phyloP scores from a whole-genome alignment of 2,888 invertebrate genomes.

The Subacronicta megacephala region DNA sequence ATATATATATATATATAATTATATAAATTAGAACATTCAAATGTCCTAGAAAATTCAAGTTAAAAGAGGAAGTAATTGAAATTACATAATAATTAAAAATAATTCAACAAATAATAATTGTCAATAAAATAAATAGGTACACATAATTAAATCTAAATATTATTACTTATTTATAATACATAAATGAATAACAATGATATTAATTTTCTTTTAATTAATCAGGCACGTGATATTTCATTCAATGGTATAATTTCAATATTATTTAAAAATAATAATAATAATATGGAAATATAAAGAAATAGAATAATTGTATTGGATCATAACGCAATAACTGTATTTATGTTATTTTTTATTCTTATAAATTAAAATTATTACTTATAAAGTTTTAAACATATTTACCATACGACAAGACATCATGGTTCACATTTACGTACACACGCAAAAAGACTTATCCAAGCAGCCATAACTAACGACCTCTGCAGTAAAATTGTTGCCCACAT shows the following conservation, averaged over 20 bases:
- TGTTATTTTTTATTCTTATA: not conserved
- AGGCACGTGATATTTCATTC: constrained; percentile 56
- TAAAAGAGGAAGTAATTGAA: constrained; percentile 28
- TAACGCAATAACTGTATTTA: not conserved
- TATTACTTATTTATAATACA: constrained; percentile 37
- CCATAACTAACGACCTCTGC: constrained; percentile 24
- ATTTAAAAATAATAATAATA: constrained; percentile 33
- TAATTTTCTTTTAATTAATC: constrained; percentile 45
- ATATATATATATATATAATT: no score
- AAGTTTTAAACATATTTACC: constrained; percentile 24
- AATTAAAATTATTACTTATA: constrained; percentile 5
- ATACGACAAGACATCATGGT: not conserved
- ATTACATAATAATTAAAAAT: constrained; percentile 41
- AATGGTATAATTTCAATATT: constrained; percentile 47
- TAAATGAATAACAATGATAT: constrained; percentile 54
- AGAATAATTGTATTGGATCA: constrained; percentile 5
- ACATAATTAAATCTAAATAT: constrained; percentile 48
- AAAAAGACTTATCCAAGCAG: not conserved
- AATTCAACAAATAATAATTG: constrained; percentile 54
- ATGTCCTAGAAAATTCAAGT: constrained; percentile 32
- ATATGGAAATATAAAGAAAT: constrained; percentile 8
- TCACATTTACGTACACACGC: not conserved
- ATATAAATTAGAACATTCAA: constrained; percentile 15
- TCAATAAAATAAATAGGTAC: constrained; percentile 52
- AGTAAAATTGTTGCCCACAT: no score